Evolutionary conservation across 2,113 vertebrate species (phyloP).

Genomic region (Sebastes schlegelii): DNA sequence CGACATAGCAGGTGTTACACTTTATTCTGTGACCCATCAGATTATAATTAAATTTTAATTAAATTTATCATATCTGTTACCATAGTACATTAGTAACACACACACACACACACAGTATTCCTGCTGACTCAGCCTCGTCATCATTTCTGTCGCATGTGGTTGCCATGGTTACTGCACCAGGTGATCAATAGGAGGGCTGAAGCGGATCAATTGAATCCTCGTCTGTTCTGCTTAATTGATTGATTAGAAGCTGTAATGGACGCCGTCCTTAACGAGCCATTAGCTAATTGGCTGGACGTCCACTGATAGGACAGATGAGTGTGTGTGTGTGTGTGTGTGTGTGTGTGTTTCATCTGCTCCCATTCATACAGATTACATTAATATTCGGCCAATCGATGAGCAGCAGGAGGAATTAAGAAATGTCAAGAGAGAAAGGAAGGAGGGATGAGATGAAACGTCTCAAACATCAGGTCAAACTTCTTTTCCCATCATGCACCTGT

Average conservation of each 20-base stretch:
- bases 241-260: constrained; percentile 69
- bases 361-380: constrained; percentile 37
- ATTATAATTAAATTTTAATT: not conserved
- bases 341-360: constrained; percentile 3
- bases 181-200: constrained; percentile 39
- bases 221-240: constrained; percentile 65
- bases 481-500: constrained; percentile 41
- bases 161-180: constrained; percentile 44
- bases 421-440: not conserved
- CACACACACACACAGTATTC: too few species aligned
- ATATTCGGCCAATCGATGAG: constrained; percentile 34
- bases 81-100: not conserved
- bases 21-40: too few species aligned
- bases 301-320: not conserved
- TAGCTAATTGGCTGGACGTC: constrained; percentile 68
- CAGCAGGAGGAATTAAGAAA: not conserved
- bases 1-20: too few species aligned
- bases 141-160: constrained; percentile 35
- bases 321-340: constrained; percentile 5
- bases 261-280: constrained; percentile 62
- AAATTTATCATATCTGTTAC: not conserved
- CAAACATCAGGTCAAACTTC: not conserved
- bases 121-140: constrained; percentile 58
- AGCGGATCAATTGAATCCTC: constrained; percentile 64
- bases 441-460: not conserved